Percentiles rank a stretch among this genome's conserved stretches.
These are phyloP conservation scores for Clarias laeviceps DNA, from an alignment of 2,797 vertebrate species.

Conservation along the genomic window DNA sequence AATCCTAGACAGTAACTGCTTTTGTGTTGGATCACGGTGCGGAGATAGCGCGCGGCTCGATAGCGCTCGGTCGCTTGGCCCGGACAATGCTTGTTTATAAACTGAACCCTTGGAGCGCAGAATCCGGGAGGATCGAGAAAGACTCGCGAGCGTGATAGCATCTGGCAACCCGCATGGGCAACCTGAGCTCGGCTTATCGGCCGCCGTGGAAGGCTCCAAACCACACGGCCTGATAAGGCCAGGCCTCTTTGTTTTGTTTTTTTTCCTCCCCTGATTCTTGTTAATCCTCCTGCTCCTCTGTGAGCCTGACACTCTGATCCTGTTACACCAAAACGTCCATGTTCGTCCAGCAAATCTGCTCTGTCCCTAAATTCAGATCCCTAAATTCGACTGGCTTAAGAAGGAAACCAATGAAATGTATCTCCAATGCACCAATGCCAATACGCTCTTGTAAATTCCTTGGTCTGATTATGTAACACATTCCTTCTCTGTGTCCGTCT, in stretches of 20 bases:
- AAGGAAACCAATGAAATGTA: background rate
- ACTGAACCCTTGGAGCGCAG: constrained; percentile 45
- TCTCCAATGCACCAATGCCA: background rate
- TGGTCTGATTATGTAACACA: background rate
- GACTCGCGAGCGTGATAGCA: constrained; percentile 63
- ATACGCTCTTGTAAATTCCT: background rate
- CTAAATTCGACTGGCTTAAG: background rate
- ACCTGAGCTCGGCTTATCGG: constrained; percentile 63
- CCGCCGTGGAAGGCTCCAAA: constrained; percentile 57
- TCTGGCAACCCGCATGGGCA: constrained; percentile 66
- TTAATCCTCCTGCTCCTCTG: constrained; percentile 6
- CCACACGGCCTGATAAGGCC: constrained; percentile 57
- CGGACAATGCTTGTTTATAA: constrained; percentile 58
- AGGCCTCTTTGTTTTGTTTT: constrained; percentile 3
- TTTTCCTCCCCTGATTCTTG: constrained; percentile 17
- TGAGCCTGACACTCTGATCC: constrained; percentile 2
- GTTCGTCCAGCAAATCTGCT: background rate
- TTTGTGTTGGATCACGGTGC: constrained; percentile 72
- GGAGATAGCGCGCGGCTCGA: constrained; percentile 52
- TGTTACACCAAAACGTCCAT: background rate
- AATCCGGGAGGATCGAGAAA: constrained; percentile 37
- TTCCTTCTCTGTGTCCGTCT: background rate
- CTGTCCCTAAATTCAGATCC: background rate
- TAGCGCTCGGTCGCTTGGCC: constrained; percentile 43
- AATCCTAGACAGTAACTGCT: constrained; percentile 65